Conservation (phyloP, 2,888 invertebrate genomes). For the Margaritifera margaritifera region DNA sequence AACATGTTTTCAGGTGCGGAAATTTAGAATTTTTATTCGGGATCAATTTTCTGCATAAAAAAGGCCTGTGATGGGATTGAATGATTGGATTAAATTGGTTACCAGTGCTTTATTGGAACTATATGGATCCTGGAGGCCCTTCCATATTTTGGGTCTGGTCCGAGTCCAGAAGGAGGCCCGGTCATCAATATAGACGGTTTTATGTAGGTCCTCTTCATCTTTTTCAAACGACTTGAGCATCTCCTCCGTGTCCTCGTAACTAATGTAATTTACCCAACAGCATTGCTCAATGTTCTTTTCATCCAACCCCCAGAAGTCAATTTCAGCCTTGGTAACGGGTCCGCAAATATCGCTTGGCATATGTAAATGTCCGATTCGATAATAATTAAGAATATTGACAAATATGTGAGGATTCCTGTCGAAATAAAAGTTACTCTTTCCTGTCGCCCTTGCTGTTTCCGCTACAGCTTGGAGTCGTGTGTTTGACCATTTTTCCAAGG, state of each 20-base stretch:
- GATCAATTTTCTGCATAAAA: no score
- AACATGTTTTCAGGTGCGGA: no score
- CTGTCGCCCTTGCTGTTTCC: conserved; percentile 39
- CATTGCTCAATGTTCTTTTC: conserved; percentile 59
- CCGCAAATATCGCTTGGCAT: conserved; percentile 51
- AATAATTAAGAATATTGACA: conserved; percentile 50
- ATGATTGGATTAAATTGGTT: neutral
- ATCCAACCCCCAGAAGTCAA: conserved; percentile 61
- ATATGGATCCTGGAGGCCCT: conserved; percentile 49
- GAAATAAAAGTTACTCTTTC: conserved; percentile 48
- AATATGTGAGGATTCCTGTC: conserved; percentile 52
- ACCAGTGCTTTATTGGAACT: conserved; percentile 48
- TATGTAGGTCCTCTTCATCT: conserved; percentile 41
- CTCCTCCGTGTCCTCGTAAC: conserved; percentile 46
- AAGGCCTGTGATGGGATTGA: no score
- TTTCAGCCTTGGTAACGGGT: conserved; percentile 49
- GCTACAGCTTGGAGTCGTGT: conserved; percentile 42
- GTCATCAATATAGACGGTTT: conserved; percentile 32
- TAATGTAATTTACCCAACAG: conserved; percentile 61
- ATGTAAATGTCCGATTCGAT: conserved; percentile 50
- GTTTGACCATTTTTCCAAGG: conserved; percentile 39
- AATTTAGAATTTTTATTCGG: no score
- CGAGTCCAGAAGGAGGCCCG: conserved; percentile 34
- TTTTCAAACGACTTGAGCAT: conserved; percentile 49
- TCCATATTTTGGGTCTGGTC: conserved; percentile 45